A percentile compares a stretch with the other conserved stretches of the same genome.
phyloP scores from a whole-genome alignment of 2,888 invertebrate species.

The Sipunculus nudus region DNA sequence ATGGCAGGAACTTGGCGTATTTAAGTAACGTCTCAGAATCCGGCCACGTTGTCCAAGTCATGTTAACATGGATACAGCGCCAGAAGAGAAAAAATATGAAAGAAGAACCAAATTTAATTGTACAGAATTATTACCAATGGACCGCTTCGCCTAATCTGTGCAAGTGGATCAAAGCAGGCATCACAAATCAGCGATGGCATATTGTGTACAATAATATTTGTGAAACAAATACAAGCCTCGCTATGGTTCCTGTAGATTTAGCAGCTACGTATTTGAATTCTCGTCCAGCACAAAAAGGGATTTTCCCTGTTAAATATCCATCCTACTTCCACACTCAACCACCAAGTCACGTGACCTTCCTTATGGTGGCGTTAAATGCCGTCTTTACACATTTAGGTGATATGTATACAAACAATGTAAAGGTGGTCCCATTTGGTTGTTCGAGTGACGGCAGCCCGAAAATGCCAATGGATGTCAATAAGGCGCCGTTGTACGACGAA shows the following conservation, averaged over 20 bases:
- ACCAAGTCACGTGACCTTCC: conserved; percentile 31
- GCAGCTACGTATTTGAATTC: conserved; percentile 36
- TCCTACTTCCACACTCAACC: conserved; percentile 21
- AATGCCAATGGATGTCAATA: conserved; percentile 19
- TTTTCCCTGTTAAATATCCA: no score
- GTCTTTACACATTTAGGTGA: conserved; percentile 36
- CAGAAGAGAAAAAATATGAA: no score
- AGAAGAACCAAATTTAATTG: conserved; percentile 33
- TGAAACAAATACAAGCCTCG: background rate
- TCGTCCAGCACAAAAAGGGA: no score
- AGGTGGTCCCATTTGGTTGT: conserved; percentile 37
- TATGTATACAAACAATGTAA: conserved; percentile 30
- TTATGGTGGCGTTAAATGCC: conserved; percentile 34
- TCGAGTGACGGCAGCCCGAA: conserved; percentile 30
- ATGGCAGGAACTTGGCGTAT: no score
- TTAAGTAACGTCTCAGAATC: no score
- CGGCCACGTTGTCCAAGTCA: no score
- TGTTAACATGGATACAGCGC: no score
- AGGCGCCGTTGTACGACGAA: conserved; percentile 28
- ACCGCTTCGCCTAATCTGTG: conserved; percentile 32
- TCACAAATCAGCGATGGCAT: conserved; percentile 40
- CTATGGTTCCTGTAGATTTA: conserved; percentile 5
- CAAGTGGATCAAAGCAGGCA: conserved; percentile 29
- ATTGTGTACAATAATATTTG: conserved; percentile 37
- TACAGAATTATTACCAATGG: conserved; percentile 33